Evolutionary conservation across 2,113 vertebrate species (phyloP), one percentile per base, ranked within the genome.

Genomic region (Phodopus roborovskii): DNA sequence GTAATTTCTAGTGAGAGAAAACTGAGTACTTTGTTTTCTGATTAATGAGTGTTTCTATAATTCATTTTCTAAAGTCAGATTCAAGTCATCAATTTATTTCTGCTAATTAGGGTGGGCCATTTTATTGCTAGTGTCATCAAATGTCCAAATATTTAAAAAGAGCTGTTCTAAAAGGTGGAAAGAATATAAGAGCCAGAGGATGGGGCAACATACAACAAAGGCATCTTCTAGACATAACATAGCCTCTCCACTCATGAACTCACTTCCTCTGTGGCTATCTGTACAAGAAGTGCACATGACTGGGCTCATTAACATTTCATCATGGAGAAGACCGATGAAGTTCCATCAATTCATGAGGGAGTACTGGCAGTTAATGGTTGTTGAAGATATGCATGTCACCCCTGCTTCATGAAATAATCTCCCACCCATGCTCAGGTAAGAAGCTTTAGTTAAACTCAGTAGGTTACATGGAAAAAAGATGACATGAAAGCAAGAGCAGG

Each of bases 1-100:
- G 60, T 83, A 64, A 83, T 88, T 96, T 56, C n/a, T 88, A 78
- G 48, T 39, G 58, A 90, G 30, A 15, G 42, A 36, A 5, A 90
- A 81, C 11, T 73, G 53, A 73, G 19, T 17, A 86, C 3, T 90
- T 82, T 66, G 8, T 39, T 96, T 91, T 28, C 45, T 91, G n/a
- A 3, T 93, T 90, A 96, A 17, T 42, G 84, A 42, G 66, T 86
- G 87, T 60, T 94, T 96, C 33, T 33, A 62, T 13, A 83, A 77
- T 92, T 93, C 15, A 33, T 77, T 33, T 78, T 87, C 45, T 90
- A 30, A 56, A 75, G 89, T 62, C 26, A 64, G 68, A 3, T 66
- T 81, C 39, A 86, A 93, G 39, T n/a, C 11, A 10, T 71, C 88
- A 28, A 91, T 30, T 62, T 92, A 20, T 74, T 88, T 20, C 12